Percentiles rank a stretch among this genome's conserved stretches.
phyloP scores from a whole-genome alignment of 2,888 invertebrate species.

The Ptilodon capucinus region DNA sequence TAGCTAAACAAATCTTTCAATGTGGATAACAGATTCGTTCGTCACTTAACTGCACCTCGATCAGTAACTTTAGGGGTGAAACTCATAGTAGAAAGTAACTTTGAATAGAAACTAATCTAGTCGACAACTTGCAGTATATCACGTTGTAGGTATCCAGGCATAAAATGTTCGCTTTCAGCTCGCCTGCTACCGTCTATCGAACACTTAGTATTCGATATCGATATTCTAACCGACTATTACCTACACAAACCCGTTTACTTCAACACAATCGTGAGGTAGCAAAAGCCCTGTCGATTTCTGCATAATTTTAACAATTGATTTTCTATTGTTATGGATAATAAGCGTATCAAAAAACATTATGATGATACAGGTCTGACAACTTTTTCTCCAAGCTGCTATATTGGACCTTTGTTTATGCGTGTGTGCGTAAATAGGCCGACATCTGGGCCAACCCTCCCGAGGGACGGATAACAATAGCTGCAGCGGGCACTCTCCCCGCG shows the following conservation, averaged over 20 bases:
- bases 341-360: too few species aligned
- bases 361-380: background rate
- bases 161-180: conserved; percentile 60
- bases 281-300: background rate
- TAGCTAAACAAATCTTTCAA: too few species aligned
- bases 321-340: too few species aligned
- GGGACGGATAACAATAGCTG: conserved; percentile 78
- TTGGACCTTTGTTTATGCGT: conserved; percentile 39
- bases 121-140: conserved; percentile 63
- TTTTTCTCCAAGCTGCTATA: background rate
- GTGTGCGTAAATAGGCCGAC: conserved; percentile 70
- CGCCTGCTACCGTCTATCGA: conserved; percentile 35
- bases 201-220: conserved; percentile 20
- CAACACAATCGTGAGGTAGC: conserved; percentile 24
- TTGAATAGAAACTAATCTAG: conserved; percentile 72
- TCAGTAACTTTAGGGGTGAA: conserved; percentile 53
- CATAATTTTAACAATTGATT: background rate
- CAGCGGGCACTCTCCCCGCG: conserved; percentile 66
- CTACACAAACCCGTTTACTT: conserved; percentile 22
- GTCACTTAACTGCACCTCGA: conserved; percentile 34
- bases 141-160: conserved; percentile 45
- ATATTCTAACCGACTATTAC: conserved; percentile 27
- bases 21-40: conserved; percentile 9
- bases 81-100: conserved; percentile 69
- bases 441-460: conserved; percentile 63